Conservation (phyloP, 2,113 vertebrate genomes). For the Fulica atra region DNA sequence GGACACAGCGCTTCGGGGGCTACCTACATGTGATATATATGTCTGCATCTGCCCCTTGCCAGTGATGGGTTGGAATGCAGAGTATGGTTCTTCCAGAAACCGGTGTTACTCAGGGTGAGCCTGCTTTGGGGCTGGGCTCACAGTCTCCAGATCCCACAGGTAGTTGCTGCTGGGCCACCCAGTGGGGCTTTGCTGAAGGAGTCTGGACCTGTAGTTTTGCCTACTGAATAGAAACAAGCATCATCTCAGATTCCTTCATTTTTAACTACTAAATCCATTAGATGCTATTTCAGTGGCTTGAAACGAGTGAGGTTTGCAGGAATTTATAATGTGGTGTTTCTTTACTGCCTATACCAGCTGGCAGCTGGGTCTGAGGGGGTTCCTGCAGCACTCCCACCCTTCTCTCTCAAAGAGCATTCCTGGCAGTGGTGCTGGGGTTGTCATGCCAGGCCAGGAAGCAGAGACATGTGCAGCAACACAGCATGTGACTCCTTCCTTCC, state of each 20-base stretch:
- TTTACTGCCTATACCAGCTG: neutral
- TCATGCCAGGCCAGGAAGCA: neutral
- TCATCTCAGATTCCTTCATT: neutral
- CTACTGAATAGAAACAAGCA: neutral
- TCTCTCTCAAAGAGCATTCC: neutral
- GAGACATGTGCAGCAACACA: neutral
- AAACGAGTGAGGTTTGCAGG: neutral
- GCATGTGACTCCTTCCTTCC: neutral
- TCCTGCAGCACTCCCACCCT: neutral
- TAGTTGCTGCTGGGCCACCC: neutral
- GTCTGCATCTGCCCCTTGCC: neutral
- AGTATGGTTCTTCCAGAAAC: neutral
- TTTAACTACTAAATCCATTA: neutral
- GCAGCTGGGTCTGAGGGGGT: neutral
- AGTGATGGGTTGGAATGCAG: neutral
- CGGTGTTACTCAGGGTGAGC: accelerated
- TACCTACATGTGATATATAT: accelerated
- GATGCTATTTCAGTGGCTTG: neutral
- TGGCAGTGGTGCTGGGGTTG: neutral
- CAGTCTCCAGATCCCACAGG: neutral
- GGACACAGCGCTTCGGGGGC: neutral
- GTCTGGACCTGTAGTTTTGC: neutral
- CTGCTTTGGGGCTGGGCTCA: neutral
- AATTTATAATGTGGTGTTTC: neutral
- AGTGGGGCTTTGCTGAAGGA: neutral